phyloP scores from a whole-genome alignment of 92 coral and sea anemone genomes.

The Metridium senile region DNA sequence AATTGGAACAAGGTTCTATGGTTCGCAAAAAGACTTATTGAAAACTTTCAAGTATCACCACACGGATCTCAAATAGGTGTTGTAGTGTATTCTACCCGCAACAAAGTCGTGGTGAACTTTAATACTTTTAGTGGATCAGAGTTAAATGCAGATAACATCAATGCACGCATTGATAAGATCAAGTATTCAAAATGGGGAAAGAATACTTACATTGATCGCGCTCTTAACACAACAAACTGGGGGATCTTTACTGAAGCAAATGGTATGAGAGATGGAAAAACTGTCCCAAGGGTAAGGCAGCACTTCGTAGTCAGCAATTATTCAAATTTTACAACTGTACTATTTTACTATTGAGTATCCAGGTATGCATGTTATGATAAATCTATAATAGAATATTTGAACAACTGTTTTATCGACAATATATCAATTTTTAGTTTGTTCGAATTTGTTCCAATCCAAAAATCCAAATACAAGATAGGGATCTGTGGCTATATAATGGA shows the following conservation, averaged over 20 bases:
- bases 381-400: too few species aligned
- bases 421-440: too few species aligned
- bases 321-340: too few species aligned
- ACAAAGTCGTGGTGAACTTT: background rate
- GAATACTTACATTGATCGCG: conserved; percentile 13
- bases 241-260: conserved; percentile 6
- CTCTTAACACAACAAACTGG: background rate
- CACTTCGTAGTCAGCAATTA: too few species aligned
- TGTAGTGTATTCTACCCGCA: background rate
- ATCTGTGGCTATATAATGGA: too few species aligned
- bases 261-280: conserved; percentile 20
- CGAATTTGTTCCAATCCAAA: too few species aligned
- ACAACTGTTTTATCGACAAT: too few species aligned
- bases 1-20: background rate
- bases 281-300: background rate
- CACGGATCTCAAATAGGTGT: conserved; percentile 14
- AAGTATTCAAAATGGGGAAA: background rate
- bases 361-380: too few species aligned
- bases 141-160: conserved; percentile 5
- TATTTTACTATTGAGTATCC: too few species aligned
- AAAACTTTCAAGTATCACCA: background rate
- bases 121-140: conserved; percentile 12
- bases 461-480: too few species aligned
- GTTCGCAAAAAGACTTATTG: background rate
- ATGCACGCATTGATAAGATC: background rate